A percentile compares a stretch with the other conserved stretches of the same genome.
Conservation (phyloP, 2,797 vertebrate species). For the Sebastes minor region DNA sequence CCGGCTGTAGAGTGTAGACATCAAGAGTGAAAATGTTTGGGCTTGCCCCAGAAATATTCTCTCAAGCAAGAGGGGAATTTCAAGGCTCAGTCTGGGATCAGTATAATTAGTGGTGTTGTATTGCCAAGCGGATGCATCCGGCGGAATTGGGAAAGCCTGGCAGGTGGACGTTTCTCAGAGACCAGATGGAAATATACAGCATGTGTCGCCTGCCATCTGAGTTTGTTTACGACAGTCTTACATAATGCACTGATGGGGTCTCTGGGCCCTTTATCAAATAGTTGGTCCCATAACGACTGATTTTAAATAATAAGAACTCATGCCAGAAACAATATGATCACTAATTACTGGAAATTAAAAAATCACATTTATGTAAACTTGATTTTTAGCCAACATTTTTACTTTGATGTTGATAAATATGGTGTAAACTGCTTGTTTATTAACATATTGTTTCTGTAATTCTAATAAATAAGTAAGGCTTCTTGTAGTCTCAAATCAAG, state of each 20-base stretch:
- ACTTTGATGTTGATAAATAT: neutral
- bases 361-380: neutral
- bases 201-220: constrained; percentile 42
- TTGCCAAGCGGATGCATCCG: constrained; percentile 68
- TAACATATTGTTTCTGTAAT: neutral
- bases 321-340: neutral
- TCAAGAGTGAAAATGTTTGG: constrained; percentile 57
- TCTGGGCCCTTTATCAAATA: neutral
- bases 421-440: neutral
- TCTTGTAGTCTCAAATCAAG: neutral
- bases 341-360: neutral
- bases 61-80: constrained; percentile 64
- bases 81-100: constrained; percentile 68
- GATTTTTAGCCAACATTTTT: neutral
- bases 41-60: constrained; percentile 54
- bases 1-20: constrained; percentile 35
- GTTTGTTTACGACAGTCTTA: constrained; percentile 55
- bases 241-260: constrained; percentile 15
- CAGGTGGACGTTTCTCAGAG: constrained; percentile 66
- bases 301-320: neutral
- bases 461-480: neutral
- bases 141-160: constrained; percentile 67
- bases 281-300: neutral
- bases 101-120: constrained; percentile 77
- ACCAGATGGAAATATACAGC: constrained; percentile 63